Base-by-base conservation (phyloP, 2,113 vertebrate species). In the Menura novaehollandiae region DNA sequence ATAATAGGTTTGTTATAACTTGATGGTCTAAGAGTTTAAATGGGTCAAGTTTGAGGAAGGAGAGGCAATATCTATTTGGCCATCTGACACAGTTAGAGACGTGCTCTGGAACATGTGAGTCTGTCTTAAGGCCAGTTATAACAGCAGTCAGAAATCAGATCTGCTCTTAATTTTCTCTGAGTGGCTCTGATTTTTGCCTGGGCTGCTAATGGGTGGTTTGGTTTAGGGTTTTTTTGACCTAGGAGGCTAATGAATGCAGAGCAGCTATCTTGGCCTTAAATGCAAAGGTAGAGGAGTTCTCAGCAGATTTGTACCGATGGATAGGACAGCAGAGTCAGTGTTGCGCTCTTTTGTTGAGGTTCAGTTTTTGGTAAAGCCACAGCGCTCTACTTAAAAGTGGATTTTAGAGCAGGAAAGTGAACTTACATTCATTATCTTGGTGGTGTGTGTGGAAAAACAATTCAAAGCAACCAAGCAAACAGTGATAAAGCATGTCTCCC, bases 61-160 rank as follows among this genome's bases (percentile, higher is more conserved):
- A 84, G 21, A 63, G 47, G 24, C 63, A 66, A 55, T 35, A n/a
- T 78, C 22, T 80, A 13, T 87, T 78, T 81, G 73, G 49, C 55
- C 64, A 33, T 77, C 89, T 72, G 84, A 85, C 52, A 30, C 5
- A 51, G 32, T 28, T 66, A 71, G 66, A 39, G 30, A 47, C 0
- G 0, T 71, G 33, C 73, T 93, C 89, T 86, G 84, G 76, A 83
- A 44, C 23, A 37, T 0, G 3, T 32, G 62, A 71, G 16, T 89
- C 76, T 5, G 1, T 68, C 80, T 76, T 83, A 33, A 88, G 3
- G 28, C 56, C 71, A 47, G 33, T 81, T 82, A 2, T 12, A 87
- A 56, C 26, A 82, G 62, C 47, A 85, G 58, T 87, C 62, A 91
- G 78, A 83, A 89, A 77, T 90, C 46, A 58, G 64, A 89, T 89